Base-by-base conservation (phyloP, 2,797 vertebrate species). In the Halcyon chelicuti region DNA sequence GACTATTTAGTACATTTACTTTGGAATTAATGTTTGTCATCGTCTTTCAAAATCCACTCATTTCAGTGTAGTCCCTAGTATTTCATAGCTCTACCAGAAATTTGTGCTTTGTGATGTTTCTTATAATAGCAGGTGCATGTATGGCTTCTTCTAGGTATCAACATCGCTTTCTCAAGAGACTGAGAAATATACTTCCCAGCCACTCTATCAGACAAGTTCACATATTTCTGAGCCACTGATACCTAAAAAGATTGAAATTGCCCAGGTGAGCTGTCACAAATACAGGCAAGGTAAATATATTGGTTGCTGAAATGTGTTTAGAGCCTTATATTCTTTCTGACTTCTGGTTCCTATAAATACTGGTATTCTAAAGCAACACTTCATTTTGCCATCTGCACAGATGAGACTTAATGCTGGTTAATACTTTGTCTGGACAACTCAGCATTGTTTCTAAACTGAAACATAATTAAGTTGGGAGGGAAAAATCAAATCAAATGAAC, bases 121-220 rank as follows among this genome's bases (percentile, higher is more conserved):
- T 66, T n/a, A 9, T 84, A 88, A 91, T 16, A 85, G 37, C 20
- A 57, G 37, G 7, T 65, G 31, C 16, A 5, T 62, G 16, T 95
- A 17, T 93, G 73, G 19, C n/a, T 94, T 61, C 63, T 92, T 92
- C 46, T 80, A 97, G 97, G 88, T 65, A 85, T 70, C 96, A 63
- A 47, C 74, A 85, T 77, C 90, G 0, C 73, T 95, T 95, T 77
- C 93, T 91, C 96, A 97, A 90, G 95, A 96, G 60, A 76, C 83
- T 52, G 97, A 97, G 62, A 96, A 94, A 52, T 96, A 87, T 9
- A 23, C 63, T 92, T 95, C 96, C 65, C 94, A 94, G 58, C 61
- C 94, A 55, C 68, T 95, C 13, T 97, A 96, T 96, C 95, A 96
- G 90, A 75, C 91, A 65, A 96, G 46, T 78, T 86, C 91, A 68